A percentile compares a stretch with the other conserved stretches of the same genome.
These are phyloP conservation scores for Entelurus aequoreus DNA, from an alignment of 2,113 vertebrate genomes.

Conservation along the genomic window DNA sequence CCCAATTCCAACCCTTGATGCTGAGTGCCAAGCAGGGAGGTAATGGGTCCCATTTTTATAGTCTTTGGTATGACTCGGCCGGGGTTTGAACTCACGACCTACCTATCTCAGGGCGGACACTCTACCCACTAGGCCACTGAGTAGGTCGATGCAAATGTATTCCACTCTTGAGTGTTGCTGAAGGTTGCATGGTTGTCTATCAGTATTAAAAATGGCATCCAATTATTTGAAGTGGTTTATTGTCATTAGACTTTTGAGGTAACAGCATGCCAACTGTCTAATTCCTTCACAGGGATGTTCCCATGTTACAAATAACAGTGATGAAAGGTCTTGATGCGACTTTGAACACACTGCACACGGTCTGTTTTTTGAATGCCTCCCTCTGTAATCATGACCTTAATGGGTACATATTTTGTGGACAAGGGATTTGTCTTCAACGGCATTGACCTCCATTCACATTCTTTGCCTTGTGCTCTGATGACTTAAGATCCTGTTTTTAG, in stretches of 20 bases:
- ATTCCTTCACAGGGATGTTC: constrained; percentile 8
- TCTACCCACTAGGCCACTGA: no score
- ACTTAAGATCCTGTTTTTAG: constrained; percentile 44
- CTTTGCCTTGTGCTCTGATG: constrained; percentile 20
- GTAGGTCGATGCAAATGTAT: neutral
- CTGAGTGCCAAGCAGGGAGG: no score
- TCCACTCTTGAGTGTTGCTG: neutral
- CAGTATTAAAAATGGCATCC: constrained; percentile 26
- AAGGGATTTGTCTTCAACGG: constrained; percentile 29
- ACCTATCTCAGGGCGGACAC: no score
- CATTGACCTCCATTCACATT: constrained; percentile 36
- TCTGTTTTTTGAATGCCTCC: constrained; percentile 27
- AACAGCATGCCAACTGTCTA: constrained; percentile 1
- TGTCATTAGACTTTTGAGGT: constrained; percentile 21
- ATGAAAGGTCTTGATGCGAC: neutral
- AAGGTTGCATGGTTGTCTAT: constrained; percentile 2
- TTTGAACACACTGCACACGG: neutral
- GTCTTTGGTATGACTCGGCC: no score
- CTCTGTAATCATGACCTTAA: constrained; percentile 35
- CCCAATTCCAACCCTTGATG: no score
- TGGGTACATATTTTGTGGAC: constrained; percentile 37
- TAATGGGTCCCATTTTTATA: no score
- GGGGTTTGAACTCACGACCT: no score
- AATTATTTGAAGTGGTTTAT: constrained; percentile 34
- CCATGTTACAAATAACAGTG: constrained; percentile 12